Base-by-base conservation (phyloP, 2,113 vertebrate genomes). In the Sciurus niger region DNA sequence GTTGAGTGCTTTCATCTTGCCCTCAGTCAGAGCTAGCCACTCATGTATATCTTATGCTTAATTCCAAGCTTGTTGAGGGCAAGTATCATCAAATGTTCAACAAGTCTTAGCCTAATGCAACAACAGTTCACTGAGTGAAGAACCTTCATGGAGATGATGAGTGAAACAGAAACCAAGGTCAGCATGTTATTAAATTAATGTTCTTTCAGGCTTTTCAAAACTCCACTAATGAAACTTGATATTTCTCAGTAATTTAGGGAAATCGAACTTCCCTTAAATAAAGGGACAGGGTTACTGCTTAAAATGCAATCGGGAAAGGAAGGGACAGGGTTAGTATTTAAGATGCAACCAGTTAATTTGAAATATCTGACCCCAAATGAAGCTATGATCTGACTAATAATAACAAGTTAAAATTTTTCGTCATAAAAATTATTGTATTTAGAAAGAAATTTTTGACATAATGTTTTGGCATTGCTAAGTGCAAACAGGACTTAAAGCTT, bases 401-500 rank as follows among this genome's bases (percentile, higher is more conserved):
- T 32, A 34, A 93, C 43, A 86, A 86, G 63, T 87, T 76, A 40
- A 40, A 40, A 40, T 40, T 22, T 48, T 92, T 97, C 7, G 51
- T 40, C 40, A 40, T 40, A 40, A 40, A 40, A 96, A 76, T 78
- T 11, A 78, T 83, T 96, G 55, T 28, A 78, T 96, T 96, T 60
- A 24, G 85, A 74, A 82, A 93, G 43, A 93, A 96, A 93, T 84
- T 90, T 77, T 93, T 90, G 73, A 55, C 82, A 53, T 63, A 82
- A 43, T 86, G 93, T 96, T 84, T 94, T 96, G 40, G 40, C 40
- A 40, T 93, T 32, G 9, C 48, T 63, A 96, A 40, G 40, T 40
- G 40, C 40, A 97, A 95, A 96, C 78, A 95, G 77, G 84, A 92
- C 55, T 94, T 89, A 84, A 96, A 90, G 84, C 60, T 80, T 96